phyloP scores from a whole-genome alignment of 2,888 invertebrate genomes.

The Ganaspis brasiliensis region DNA sequence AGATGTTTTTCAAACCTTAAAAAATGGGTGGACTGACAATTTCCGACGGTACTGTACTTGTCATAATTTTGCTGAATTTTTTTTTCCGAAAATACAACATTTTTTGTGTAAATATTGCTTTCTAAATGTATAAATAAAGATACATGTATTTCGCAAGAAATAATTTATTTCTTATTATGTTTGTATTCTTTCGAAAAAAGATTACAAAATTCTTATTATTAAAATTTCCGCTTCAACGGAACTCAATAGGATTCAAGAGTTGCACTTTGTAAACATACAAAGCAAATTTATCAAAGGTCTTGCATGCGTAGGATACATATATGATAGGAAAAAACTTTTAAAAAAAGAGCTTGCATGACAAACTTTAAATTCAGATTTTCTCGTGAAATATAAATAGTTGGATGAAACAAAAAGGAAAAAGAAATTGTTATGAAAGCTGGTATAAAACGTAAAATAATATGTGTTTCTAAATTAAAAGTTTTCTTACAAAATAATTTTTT shows the following conservation, averaged over 20 bases:
- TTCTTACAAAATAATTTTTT: too few relatives aligned
- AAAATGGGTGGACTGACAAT: too few relatives aligned
- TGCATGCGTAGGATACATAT: constrained; percentile 2
- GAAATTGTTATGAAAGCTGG: neutral
- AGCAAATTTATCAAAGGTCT: constrained; percentile 31
- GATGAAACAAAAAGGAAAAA: neutral
- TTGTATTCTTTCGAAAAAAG: too few relatives aligned
- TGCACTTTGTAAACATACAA: neutral
- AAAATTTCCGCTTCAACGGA: neutral
- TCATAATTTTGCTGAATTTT: too few relatives aligned
- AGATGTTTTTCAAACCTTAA: too few relatives aligned
- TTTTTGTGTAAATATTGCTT: too few relatives aligned
- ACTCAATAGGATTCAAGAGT: neutral
- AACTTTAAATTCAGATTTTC: constrained; percentile 1
- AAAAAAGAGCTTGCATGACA: neutral
- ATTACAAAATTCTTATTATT: too few relatives aligned
- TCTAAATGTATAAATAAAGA: too few relatives aligned
- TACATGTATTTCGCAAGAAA: too few relatives aligned
- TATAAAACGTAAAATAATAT: constrained; percentile 34
- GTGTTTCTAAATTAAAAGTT: constrained; percentile 19
- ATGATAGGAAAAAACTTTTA: neutral
- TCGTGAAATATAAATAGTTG: neutral
- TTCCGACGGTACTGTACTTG: too few relatives aligned
- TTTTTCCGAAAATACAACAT: too few relatives aligned
- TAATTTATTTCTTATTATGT: too few relatives aligned